phyloP scores from a whole-genome alignment of 2,888 invertebrate species.

The Byasa hedistus region DNA sequence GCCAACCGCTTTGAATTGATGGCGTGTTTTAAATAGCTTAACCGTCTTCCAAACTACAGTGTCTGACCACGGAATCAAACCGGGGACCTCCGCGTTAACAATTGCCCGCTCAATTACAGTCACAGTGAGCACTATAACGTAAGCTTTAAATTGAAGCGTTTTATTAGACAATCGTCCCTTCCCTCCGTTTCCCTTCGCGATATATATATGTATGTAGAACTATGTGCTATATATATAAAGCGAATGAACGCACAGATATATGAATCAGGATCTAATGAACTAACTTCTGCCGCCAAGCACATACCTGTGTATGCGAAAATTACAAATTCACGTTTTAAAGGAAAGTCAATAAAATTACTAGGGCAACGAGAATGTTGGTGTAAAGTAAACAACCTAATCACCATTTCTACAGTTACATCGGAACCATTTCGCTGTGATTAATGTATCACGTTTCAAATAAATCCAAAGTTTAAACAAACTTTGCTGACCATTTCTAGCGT shows the following conservation, averaged over 20 bases:
- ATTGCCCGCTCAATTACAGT: neutral
- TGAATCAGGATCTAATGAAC: too few species aligned
- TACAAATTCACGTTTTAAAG: too few species aligned
- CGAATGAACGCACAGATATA: neutral
- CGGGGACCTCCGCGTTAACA: neutral
- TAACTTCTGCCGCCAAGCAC: too few species aligned
- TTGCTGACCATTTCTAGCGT: constrained; percentile 40
- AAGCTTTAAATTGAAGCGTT: constrained; percentile 1
- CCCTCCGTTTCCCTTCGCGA: neutral
- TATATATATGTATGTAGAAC: neutral
- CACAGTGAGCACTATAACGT: neutral
- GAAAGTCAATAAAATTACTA: neutral
- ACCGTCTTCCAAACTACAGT: neutral
- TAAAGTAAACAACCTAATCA: neutral
- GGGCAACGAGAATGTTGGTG: neutral
- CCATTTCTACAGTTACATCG: neutral
- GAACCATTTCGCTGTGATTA: neutral
- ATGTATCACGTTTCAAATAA: constrained; percentile 25
- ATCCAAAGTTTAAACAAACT: constrained; percentile 12
- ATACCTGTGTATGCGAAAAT: too few species aligned
- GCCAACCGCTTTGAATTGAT: too few species aligned
- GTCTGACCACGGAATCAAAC: too few species aligned
- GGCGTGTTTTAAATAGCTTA: neutral
- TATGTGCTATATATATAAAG: neutral
- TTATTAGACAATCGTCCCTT: neutral